These are phyloP conservation scores for Platyscapa corneri DNA, from an alignment of 1,140 invertebrate genomes.

Conservation along the genomic window DNA sequence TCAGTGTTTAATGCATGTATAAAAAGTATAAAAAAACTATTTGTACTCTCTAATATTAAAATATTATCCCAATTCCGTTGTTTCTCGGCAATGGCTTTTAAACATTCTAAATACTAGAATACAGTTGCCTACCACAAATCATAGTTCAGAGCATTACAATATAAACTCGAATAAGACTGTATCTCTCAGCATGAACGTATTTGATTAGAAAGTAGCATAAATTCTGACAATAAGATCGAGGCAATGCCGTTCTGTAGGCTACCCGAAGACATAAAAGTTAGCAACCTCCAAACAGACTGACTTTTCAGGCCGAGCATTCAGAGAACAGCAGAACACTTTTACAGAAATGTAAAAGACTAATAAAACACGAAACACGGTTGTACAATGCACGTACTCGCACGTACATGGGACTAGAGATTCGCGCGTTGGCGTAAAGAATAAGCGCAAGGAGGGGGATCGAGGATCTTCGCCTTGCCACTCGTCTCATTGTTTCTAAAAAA, in stretches of 20 bases:
- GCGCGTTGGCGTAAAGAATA: constrained; percentile 40
- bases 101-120: too few relatives aligned
- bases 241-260: too few relatives aligned
- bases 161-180: too few relatives aligned
- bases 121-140: too few relatives aligned
- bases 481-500: constrained; percentile 41
- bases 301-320: neutral
- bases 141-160: too few relatives aligned
- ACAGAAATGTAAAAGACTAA: too few relatives aligned
- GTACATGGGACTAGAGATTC: neutral
- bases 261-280: too few relatives aligned
- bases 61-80: too few relatives aligned
- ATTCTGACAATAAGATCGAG: neutral
- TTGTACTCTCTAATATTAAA: too few relatives aligned
- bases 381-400: neutral
- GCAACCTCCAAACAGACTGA: neutral
- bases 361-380: neutral
- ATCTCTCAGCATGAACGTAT: neutral
- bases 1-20: neutral
- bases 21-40: too few relatives aligned
- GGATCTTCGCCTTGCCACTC: neutral
- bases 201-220: neutral
- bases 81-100: too few relatives aligned
- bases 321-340: neutral
- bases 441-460: neutral